Percentiles rank a stretch among this genome's conserved stretches.
Conservation (phyloP, 2,888 invertebrate genomes). For the Nomada fabriciana region DNA sequence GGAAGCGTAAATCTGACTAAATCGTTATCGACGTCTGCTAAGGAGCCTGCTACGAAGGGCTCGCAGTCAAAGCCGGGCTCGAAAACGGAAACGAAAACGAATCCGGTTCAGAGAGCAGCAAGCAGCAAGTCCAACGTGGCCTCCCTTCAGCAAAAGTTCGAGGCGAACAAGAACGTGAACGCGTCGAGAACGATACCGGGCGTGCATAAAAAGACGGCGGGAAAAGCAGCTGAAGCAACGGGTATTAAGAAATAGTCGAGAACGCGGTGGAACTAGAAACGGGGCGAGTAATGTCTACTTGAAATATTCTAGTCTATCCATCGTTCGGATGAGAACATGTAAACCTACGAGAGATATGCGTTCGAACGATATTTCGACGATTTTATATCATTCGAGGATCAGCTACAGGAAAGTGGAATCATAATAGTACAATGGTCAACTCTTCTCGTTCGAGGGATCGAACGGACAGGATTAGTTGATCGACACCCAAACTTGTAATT, state of each 20-base stretch:
- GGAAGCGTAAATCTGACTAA: conserved; percentile 58
- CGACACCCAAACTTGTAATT: conserved; percentile 48
- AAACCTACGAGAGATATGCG: background rate
- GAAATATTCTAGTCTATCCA: conserved; percentile 68
- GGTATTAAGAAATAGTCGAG: conserved; percentile 65
- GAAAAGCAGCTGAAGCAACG: conserved; percentile 65
- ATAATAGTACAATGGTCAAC: conserved; percentile 47
- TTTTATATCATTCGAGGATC: conserved; percentile 31
- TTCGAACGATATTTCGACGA: conserved; percentile 27
- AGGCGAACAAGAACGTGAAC: conserved; percentile 84
- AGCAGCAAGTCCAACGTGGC: conserved; percentile 89
- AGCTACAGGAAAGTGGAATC: background rate
- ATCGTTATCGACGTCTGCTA: conserved; percentile 56
- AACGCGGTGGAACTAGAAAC: background rate
- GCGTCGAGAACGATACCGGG: conserved; percentile 65
- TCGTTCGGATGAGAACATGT: conserved; percentile 28
- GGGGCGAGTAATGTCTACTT: conserved; percentile 28
- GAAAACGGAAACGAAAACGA: conserved; percentile 62
- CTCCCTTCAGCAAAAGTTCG: conserved; percentile 92
- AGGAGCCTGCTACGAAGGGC: conserved; percentile 50
- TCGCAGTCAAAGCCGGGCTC: conserved; percentile 31
- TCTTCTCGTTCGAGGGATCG: conserved; percentile 21
- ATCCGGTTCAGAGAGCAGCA: conserved; percentile 82
- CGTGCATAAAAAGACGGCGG: conserved; percentile 64
- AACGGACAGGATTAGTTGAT: conserved; percentile 33